Percentiles rank a stretch among this genome's conserved stretches.
Evolutionary conservation across 2,797 vertebrate species (phyloP).

Genomic region (Mus spretus): DNA sequence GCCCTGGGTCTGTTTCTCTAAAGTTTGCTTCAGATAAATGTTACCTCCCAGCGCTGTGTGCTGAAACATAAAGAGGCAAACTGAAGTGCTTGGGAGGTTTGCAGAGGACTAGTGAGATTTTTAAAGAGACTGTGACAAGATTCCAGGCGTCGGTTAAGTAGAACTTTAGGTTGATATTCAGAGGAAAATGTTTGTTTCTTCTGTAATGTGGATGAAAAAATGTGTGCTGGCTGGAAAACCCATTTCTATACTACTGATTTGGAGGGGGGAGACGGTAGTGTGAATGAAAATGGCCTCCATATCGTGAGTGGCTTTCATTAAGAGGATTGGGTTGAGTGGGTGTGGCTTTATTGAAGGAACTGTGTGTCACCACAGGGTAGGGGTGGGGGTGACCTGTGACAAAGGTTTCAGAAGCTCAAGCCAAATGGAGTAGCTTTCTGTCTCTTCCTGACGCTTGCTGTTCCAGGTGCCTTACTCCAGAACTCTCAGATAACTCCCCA

Average conservation of each 20-base stretch:
- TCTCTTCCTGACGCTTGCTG: background rate
- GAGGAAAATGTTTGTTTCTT: slow-evolving; percentile 5
- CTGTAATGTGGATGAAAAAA: background rate
- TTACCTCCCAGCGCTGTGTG: background rate
- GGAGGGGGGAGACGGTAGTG: rapidly evolving
- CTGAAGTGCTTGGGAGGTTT: background rate
- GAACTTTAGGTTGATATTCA: background rate
- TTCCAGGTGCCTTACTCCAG: background rate
- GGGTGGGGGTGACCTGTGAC: background rate
- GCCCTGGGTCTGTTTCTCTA: background rate
- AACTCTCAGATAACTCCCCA: background rate
- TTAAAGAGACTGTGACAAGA: slow-evolving; percentile 17
- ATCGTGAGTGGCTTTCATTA: background rate
- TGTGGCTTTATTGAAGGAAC: background rate
- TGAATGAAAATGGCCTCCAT: background rate
- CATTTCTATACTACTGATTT: background rate
- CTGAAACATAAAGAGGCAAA: slow-evolving; percentile 1
- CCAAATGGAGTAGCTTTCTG: background rate
- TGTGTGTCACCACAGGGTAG: background rate
- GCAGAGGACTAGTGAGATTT: background rate
- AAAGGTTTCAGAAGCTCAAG: background rate
- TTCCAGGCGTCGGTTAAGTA: background rate
- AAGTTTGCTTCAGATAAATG: background rate
- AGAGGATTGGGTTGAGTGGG: background rate
- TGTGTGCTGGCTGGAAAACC: slow-evolving; percentile 16